Evolutionary conservation across 2,113 vertebrate species (phyloP).

Genomic region (Tringa solitaria): DNA sequence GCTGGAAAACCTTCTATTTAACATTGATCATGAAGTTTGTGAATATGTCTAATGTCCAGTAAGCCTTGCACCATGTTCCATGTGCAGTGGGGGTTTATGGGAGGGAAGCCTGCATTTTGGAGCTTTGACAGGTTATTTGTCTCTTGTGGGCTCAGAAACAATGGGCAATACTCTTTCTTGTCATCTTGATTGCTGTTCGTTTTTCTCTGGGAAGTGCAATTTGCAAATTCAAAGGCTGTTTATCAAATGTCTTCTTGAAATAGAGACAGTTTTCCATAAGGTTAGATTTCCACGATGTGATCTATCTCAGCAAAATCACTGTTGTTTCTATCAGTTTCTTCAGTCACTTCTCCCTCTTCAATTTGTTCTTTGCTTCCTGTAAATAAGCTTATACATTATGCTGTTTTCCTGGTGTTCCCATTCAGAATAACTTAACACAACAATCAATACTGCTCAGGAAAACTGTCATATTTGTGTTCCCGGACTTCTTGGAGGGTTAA

Average conservation of each 20-base stretch:
- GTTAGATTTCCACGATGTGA: not conserved
- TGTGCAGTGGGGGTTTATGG: not conserved
- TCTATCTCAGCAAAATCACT: not conserved
- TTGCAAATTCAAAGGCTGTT: not conserved
- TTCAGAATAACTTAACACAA: not conserved
- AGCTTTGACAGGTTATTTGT: not conserved
- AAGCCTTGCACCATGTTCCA: not conserved
- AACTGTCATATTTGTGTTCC: not conserved
- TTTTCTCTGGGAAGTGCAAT: not conserved
- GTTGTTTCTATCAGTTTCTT: conserved; percentile 2
- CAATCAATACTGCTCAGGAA: not conserved
- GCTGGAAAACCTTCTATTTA: not conserved
- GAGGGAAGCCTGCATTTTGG: not conserved
- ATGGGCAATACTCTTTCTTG: not conserved
- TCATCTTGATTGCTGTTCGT: not conserved
- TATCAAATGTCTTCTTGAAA: not conserved
- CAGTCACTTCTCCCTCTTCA: not conserved
- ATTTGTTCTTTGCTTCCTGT: not conserved
- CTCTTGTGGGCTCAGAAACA: not conserved
- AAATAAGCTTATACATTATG: not conserved
- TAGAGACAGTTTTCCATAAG: not conserved
- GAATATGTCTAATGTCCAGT: not conserved
- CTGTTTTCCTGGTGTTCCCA: conserved; percentile 9
- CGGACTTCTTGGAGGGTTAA: not conserved
- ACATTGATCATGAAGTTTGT: not conserved